Conservation (phyloP, 2,888 invertebrate genomes). For the Neocrepidodera transversa region DNA sequence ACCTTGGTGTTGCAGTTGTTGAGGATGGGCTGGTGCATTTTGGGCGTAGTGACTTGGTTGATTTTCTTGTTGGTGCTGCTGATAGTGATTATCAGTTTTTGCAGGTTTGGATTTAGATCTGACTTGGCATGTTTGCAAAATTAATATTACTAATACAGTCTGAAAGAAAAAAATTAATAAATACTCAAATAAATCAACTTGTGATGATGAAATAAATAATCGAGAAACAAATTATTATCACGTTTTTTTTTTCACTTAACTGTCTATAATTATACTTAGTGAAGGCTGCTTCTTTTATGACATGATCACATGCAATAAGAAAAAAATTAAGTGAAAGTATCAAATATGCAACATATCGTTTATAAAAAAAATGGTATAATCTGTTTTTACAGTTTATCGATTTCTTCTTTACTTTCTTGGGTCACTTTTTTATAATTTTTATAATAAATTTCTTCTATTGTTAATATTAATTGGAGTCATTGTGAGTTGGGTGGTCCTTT, state of each 20-base stretch:
- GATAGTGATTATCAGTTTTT: conserved; percentile 16
- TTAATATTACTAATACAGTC: conserved; percentile 15
- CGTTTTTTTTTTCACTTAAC: background rate
- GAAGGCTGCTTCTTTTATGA: background rate
- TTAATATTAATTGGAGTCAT: background rate
- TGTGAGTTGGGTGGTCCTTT: background rate
- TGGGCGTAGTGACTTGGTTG: conserved; percentile 6
- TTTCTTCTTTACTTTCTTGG: too few relatives aligned
- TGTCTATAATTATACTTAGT: background rate
- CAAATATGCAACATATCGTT: too few relatives aligned
- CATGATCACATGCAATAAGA: background rate
- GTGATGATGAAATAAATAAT: too few relatives aligned
- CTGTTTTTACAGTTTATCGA: too few relatives aligned
- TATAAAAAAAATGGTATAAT: too few relatives aligned
- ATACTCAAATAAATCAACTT: too few relatives aligned
- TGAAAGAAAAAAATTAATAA: too few relatives aligned
- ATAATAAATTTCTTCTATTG: too few relatives aligned
- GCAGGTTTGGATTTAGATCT: conserved; percentile 22
- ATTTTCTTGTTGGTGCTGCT: conserved; percentile 17
- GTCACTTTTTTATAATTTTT: too few relatives aligned
- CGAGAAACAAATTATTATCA: too few relatives aligned
- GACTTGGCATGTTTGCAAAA: background rate
- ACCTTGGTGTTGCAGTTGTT: conserved; percentile 41
- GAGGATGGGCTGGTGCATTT: conserved; percentile 30
- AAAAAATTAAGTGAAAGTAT: background rate